Evolutionary conservation across 2,888 invertebrate species (phyloP), one percentile per base, ranked within the genome.

Genomic region (Ecliptopera silaceata): DNA sequence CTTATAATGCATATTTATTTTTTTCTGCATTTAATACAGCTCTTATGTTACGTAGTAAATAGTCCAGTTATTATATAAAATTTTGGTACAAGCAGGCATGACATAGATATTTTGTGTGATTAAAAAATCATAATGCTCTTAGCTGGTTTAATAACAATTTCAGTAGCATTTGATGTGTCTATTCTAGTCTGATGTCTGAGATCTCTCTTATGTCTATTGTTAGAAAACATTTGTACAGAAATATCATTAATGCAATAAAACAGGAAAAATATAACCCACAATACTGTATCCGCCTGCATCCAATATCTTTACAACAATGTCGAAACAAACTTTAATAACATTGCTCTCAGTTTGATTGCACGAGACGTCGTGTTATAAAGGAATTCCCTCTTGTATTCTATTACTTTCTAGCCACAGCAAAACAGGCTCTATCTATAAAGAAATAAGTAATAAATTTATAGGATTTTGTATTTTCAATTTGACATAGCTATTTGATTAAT

Each of bases 291-390:
- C 29, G 29, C 41, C 38, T n/a, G 36, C 54, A 47, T 54, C 46
- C 38, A 55, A 56, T 63, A 47, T 48, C 51, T 34, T 47, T 52
- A 44, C 63, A 62, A 61, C 48, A 53, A 55, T 52, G 18, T 46
- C 56, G 58, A 61, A 47, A 54, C 56, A 61, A 50, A 59, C 55
- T 59, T 52, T 64, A 69, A 66, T 49, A 61, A 45, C 57, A 56
- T 64, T 65, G 65, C 68, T 69, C 61, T 72, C 68, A 59, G 56
- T 64, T 56, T 56, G 67, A 70, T 68, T 70, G 60, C 42, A 54
- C 45, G 52, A 47, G 22, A 56, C 38, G 38, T 49, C 11, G 6
- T 20, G 34, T 32, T 29, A 44, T 38, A 50, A 46, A 56, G 49
- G 44, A 58, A 53, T 45, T 58, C 52, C 36, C 46, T 45, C 41